These are phyloP conservation scores for Laodelphax striatellus DNA, from an alignment of 1,140 invertebrate genomes.

Conservation along the genomic window DNA sequence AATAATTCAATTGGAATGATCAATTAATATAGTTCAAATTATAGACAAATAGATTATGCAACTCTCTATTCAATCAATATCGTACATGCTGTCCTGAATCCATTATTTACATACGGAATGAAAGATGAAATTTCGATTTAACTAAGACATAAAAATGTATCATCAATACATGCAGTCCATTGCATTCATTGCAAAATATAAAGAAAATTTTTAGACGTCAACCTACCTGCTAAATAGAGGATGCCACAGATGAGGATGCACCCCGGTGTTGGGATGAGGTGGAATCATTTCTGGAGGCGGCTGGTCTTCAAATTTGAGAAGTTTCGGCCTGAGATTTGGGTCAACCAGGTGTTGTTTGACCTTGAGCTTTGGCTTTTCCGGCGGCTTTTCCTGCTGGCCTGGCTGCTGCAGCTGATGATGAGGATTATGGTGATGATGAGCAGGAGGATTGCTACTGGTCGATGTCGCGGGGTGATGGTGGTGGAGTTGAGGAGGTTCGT, in stretches of 20 bases:
- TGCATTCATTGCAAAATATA: no score
- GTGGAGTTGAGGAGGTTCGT: background rate
- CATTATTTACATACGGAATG: no score
- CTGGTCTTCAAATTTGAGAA: conserved; percentile 24
- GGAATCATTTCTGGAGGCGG: conserved; percentile 23
- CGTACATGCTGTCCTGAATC: no score
- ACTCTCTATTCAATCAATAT: no score
- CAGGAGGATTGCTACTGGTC: background rate
- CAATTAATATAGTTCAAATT: no score
- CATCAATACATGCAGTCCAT: no score
- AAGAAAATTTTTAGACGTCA: no score
- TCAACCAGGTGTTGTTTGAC: conserved; percentile 34
- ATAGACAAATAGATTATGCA: no score
- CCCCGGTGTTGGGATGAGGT: conserved; percentile 41
- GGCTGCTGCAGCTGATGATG: background rate
- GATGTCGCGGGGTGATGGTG: background rate
- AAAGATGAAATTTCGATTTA: no score
- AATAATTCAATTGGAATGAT: no score
- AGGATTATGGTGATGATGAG: no score
- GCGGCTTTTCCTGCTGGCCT: conserved; percentile 19
- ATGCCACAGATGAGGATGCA: conserved; percentile 51
- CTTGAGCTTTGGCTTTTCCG: conserved; percentile 31
- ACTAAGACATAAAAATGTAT: no score
- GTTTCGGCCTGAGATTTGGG: conserved; percentile 24
- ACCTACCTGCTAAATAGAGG: conserved; percentile 54